Evolutionary conservation across 2,888 invertebrate species (phyloP).

Genomic region (Protodeltote pygarga): DNA sequence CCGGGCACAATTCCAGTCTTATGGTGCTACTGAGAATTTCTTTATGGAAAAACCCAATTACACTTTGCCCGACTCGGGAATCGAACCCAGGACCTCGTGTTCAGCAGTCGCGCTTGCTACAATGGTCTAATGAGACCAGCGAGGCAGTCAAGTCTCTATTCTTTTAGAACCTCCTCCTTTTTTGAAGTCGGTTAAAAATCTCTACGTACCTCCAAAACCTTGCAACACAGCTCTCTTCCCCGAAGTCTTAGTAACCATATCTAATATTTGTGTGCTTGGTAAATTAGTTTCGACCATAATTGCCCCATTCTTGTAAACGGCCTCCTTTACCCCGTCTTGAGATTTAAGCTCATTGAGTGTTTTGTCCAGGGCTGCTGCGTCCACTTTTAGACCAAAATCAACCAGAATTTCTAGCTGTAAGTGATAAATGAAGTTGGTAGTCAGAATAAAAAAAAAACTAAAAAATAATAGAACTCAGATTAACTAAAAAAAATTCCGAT

Average conservation of each 20-base stretch:
- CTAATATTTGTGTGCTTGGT: slow-evolving; percentile 81
- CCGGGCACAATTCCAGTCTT: slow-evolving; percentile 1
- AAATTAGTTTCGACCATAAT: slow-evolving; percentile 90
- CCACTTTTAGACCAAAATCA: slow-evolving; percentile 66
- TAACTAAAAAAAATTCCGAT: too few relatives aligned
- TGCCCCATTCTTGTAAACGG: slow-evolving; percentile 88
- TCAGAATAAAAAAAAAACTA: too few relatives aligned
- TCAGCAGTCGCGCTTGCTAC: too few relatives aligned
- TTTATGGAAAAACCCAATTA: slow-evolving; percentile 28
- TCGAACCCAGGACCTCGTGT: slow-evolving; percentile 15
- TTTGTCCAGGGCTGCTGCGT: slow-evolving; percentile 55
- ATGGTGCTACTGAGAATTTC: slow-evolving; percentile 10
- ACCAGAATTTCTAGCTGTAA: slow-evolving; percentile 74
- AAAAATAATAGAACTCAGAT: too few relatives aligned
- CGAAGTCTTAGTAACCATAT: slow-evolving; percentile 85
- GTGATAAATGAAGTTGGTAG: not conserved
- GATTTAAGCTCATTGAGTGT: slow-evolving; percentile 66
- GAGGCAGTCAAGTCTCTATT: too few relatives aligned
- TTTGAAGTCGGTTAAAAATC: not conserved
- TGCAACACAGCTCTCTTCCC: slow-evolving; percentile 92
- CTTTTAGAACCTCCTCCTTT: too few relatives aligned
- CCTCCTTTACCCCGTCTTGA: slow-evolving; percentile 58
- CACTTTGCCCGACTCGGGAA: slow-evolving; percentile 3
- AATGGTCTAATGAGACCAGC: too few relatives aligned
- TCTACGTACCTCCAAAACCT: slow-evolving; percentile 91